phyloP scores from a whole-genome alignment of 1,140 invertebrate genomes.

The Polypedilum vanderplanki region DNA sequence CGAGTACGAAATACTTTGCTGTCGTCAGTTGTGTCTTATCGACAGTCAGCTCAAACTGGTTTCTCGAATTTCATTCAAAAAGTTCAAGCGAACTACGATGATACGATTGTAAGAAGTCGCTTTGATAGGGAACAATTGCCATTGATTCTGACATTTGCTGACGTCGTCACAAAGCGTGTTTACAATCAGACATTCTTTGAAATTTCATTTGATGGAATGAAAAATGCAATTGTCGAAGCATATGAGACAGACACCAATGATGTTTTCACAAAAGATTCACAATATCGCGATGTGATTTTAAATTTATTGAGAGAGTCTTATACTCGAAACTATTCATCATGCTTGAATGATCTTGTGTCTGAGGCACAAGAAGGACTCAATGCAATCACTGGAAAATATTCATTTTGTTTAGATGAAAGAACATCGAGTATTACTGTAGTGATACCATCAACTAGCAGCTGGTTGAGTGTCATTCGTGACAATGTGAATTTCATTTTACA shows the following conservation, averaged over 20 bases:
- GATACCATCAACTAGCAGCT: background rate
- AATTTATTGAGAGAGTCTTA: constrained; percentile 3
- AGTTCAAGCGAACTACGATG: background rate
- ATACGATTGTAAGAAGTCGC: background rate
- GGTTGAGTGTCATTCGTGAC: background rate
- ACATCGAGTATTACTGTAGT: background rate
- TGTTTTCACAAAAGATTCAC: background rate
- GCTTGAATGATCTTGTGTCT: background rate
- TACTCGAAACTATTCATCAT: background rate
- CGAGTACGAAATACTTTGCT: background rate
- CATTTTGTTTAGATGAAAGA: background rate
- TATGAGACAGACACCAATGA: background rate
- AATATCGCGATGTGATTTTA: constrained; percentile 3
- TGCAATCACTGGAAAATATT: background rate
- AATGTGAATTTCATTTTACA: constrained; percentile 1
- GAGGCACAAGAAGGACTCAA: background rate
- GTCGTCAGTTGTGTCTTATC: constrained; percentile 10
- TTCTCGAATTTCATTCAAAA: background rate
- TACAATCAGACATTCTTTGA: constrained; percentile 23
- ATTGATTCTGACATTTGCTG: background rate
- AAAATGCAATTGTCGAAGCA: background rate
- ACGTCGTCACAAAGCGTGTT: background rate
- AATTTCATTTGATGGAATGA: background rate
- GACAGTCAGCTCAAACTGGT: background rate
- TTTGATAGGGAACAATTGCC: constrained; percentile 9